Evolutionary conservation across 2,797 vertebrate species (phyloP).

Genomic region (Lates japonicus): DNA sequence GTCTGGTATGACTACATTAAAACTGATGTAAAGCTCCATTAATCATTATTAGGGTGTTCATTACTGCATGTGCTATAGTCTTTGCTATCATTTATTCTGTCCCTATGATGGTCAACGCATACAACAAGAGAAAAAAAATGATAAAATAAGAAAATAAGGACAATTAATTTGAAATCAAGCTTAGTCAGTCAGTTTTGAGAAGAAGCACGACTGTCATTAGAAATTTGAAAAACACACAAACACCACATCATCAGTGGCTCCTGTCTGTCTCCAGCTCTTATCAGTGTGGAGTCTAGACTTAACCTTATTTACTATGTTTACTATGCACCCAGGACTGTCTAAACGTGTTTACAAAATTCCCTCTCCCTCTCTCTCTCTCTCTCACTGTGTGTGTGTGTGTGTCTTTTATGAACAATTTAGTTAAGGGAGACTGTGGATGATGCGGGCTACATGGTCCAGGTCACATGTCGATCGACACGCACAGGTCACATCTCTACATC

Average conservation of each 20-base stretch:
- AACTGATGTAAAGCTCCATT: no score
- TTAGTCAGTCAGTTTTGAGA: constrained; percentile 21
- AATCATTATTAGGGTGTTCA: no score
- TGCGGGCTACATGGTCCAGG: constrained; percentile 33
- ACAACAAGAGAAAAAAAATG: no score
- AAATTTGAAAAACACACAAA: constrained; percentile 18
- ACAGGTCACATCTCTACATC: constrained; percentile 39
- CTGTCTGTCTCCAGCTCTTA: constrained; percentile 62
- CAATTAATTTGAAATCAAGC: constrained; percentile 15
- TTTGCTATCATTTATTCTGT: no score
- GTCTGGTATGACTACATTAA: no score
- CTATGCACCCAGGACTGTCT: constrained; percentile 21
- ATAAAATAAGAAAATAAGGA: neutral
- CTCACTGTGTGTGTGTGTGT: neutral
- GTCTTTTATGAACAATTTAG: constrained; percentile 38
- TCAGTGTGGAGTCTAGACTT: constrained; percentile 66
- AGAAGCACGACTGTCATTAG: constrained; percentile 23
- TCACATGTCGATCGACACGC: constrained; percentile 56
- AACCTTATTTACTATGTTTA: constrained; percentile 70
- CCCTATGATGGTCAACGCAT: no score
- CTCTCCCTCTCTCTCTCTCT: neutral
- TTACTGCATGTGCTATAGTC: no score
- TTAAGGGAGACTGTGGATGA: constrained; percentile 33
- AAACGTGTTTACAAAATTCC: constrained; percentile 46
- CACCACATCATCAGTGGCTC: constrained; percentile 43